Evolutionary conservation across 2,888 invertebrate genomes (phyloP).

Genomic region (Xestia xanthographa): DNA sequence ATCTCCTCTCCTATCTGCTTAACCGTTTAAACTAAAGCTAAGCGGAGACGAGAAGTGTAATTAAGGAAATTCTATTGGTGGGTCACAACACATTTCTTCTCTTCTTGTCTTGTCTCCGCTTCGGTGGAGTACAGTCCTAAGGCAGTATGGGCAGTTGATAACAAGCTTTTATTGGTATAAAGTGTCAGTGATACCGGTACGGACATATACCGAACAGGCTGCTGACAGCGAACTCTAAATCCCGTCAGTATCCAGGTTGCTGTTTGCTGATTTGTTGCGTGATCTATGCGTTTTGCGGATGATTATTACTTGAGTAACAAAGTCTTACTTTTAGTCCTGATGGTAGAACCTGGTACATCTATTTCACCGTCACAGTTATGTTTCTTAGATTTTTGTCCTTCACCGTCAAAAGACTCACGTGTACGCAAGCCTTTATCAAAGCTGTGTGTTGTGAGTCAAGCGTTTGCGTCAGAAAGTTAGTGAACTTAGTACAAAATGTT

Average conservation of each 20-base stretch:
- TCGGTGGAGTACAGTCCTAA: too few relatives aligned
- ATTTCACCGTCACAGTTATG: not conserved
- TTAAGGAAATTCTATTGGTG: too few relatives aligned
- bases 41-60: too few relatives aligned
- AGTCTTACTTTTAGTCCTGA: not conserved
- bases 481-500: constrained; percentile 79
- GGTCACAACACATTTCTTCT: not conserved
- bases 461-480: constrained; percentile 76
- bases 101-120: not conserved
- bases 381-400: not conserved
- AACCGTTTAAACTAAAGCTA: too few relatives aligned
- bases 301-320: not conserved
- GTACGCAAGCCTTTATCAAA: constrained; percentile 55
- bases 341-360: not conserved
- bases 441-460: constrained; percentile 60
- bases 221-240: not conserved
- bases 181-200: not conserved
- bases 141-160: too few relatives aligned
- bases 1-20: too few relatives aligned
- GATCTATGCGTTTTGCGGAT: not conserved
- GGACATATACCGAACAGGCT: not conserved
- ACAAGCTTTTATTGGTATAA: not conserved
- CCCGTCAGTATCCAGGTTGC: not conserved
- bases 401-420: not conserved
- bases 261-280: not conserved